These are phyloP conservation scores for Cantharis nigra DNA, from an alignment of 2,888 invertebrate genomes.

Conservation along the genomic window DNA sequence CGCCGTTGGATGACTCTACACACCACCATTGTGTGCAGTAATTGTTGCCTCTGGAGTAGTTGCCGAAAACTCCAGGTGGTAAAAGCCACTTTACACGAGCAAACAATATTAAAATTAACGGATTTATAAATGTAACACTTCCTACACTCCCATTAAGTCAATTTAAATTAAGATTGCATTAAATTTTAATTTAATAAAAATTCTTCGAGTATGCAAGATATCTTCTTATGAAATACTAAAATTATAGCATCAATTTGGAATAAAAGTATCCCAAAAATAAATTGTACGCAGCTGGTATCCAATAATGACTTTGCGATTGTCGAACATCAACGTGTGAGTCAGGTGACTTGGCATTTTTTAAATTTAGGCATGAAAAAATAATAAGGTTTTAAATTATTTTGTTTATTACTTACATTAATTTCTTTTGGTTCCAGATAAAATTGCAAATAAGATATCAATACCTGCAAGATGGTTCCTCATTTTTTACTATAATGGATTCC, in stretches of 20 bases:
- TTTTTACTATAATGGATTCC: neutral
- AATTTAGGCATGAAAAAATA: conserved; percentile 25
- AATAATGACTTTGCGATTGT: conserved; percentile 48
- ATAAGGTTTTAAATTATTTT: neutral
- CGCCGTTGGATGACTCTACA: conserved; percentile 53
- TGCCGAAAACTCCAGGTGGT: conserved; percentile 53
- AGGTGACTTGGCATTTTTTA: conserved; percentile 46
- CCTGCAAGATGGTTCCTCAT: neutral
- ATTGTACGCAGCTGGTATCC: conserved; percentile 40
- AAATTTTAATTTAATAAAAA: neutral
- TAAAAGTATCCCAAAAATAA: neutral
- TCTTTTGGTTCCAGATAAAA: neutral
- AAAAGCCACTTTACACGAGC: conserved; percentile 49
- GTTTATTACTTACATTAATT: neutral
- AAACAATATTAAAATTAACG: conserved; percentile 5
- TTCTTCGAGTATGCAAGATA: neutral
- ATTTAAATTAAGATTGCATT: neutral
- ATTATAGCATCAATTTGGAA: neutral
- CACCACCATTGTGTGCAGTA: conserved; percentile 53
- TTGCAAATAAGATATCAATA: neutral
- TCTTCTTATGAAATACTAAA: neutral
- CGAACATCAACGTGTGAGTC: conserved; percentile 52
- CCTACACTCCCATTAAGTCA: neutral
- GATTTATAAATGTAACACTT: neutral
- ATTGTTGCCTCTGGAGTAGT: conserved; percentile 57